Percentiles rank a stretch among this genome's conserved stretches.
Conservation (phyloP, 2,888 invertebrate species). For the Lottia gigantea region DNA sequence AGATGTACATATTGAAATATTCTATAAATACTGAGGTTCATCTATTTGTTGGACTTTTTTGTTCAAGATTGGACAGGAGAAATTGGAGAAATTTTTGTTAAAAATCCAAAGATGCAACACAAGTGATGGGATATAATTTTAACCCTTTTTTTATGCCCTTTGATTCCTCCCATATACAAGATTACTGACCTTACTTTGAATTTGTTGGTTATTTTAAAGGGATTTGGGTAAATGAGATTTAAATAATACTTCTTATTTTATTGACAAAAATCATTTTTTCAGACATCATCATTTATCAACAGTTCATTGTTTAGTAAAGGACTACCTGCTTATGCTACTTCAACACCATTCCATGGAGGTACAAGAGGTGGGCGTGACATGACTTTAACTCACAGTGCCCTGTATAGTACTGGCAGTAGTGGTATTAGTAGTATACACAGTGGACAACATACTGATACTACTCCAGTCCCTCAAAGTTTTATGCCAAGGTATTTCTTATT, state of each 20-base stretch:
- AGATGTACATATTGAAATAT: too few species aligned
- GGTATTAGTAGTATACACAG: conserved; percentile 63
- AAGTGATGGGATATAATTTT: too few species aligned
- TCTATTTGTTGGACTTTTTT: too few species aligned
- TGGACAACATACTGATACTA: conserved; percentile 48
- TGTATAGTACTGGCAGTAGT: conserved; percentile 47
- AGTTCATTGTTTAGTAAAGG: conserved; percentile 43
- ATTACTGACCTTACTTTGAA: too few species aligned
- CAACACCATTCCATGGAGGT: conserved; percentile 51
- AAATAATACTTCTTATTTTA: too few species aligned
- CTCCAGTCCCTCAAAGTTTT: conserved; percentile 55
- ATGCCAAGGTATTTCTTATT: conserved; percentile 48
- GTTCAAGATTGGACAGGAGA: too few species aligned
- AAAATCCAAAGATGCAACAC: too few species aligned
- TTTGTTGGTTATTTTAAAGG: neutral
- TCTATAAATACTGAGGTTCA: too few species aligned
- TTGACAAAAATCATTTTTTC: conserved; percentile 3
- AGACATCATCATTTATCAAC: conserved; percentile 22
- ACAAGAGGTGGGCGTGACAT: conserved; percentile 16
- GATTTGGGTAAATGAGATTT: neutral
- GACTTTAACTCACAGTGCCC: conserved; percentile 22
- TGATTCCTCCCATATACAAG: too few species aligned
- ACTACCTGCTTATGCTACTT: conserved; percentile 48
- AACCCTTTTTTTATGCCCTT: too few species aligned
- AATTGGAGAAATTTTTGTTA: too few species aligned